Evolutionary conservation across 37 sponge, comb jelly and placozoan species (phyloP), one percentile per base, ranked within the genome.

Genomic region (Crambe crambe): DNA sequence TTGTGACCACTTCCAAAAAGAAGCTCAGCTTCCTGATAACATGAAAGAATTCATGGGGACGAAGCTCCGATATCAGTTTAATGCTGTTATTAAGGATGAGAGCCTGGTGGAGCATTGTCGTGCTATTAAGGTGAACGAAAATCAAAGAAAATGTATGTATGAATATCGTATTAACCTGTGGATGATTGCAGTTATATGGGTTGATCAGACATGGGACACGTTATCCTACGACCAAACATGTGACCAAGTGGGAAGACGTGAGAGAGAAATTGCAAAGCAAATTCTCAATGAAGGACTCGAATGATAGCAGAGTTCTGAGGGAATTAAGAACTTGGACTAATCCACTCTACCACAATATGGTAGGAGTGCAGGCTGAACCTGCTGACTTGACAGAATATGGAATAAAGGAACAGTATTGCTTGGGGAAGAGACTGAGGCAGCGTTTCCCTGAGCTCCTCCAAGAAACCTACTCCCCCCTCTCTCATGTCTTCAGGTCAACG

Each of bases 371-470:
- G 66, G 31, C 31, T 5, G 30, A 65, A 31, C 32, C 66, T 5
- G 31, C 66, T 30, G 66, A 65, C 10, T 65, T 65, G 66, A 65
- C 35, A 5, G 66, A 31, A 34, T 17, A 30, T 31, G 78, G 78
- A 12, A 35, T 35, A 15, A 77, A 58, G 65, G 78, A 77, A 42
- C 35, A 41, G 26, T 77, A 77, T 42, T 77, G 78, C 62, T 42
- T 77, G 6, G 66, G 37, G 1, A 26, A 62, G 36, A 58, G 78
- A 77, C 29, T 77, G 31, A 26, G 34, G 2, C 66, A 65, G 66
- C 66, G 34, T 30, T 65, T 65, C 10, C 66, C 66, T 8, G 9
- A 65, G 31, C 35, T 65, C 31, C 31, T 65, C 17, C 2, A 2
- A 6, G 26, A 3, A 26, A 23, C 20, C 21, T 58, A 58, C 59